Evolutionary conservation across 2,113 vertebrate genomes (phyloP), one percentile per base, ranked within the genome.

Genomic region (Chrysemys picta): DNA sequence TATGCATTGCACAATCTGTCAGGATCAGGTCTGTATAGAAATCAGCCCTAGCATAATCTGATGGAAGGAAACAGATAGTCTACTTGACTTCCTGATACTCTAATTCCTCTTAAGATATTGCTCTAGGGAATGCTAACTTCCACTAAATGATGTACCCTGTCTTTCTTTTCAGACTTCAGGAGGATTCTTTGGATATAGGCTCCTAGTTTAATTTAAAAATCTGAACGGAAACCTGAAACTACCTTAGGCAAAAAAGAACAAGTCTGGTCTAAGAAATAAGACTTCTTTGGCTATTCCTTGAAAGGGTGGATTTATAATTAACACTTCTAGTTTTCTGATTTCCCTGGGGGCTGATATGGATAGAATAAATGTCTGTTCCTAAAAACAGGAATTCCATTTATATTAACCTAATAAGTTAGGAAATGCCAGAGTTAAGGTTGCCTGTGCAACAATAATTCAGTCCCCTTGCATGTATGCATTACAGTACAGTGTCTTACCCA

Each of bases 21-120:
- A 89, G 79, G 93, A 90, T 88, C 10, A 91, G 54, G 50, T 90
- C 92, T 87, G 81, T 82, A 78, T 2, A 92, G 59, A 89, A 94
- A 96, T 52, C n/a, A 93, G 59, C 69, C 52, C 91, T 38, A 80
- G n/a, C 21, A 86, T 87, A 87, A 82, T 85, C 52, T 72, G 89
- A 96, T 93, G 89, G 95, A 95, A 97, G 49, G 76, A 87, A 94
- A 96, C 84, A 81, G 19, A 57, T 69, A 76, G 82, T 94, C 93
- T 95, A 57, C 82, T 57, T 87, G 57, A 92, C 87, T 96, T 97
- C 95, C 95, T 95, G 85, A 95, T 94, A 85, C 53, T 91, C 89
- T 97, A 94, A 95, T 93, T 97, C 89, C 90, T 95, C 82, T 85
- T 82, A 96, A 89, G 54, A 85, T 86, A 91, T 84, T 94, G 94